These are phyloP conservation scores for Tillus elongatus DNA, from an alignment of 2,888 invertebrate genomes.

Conservation along the genomic window DNA sequence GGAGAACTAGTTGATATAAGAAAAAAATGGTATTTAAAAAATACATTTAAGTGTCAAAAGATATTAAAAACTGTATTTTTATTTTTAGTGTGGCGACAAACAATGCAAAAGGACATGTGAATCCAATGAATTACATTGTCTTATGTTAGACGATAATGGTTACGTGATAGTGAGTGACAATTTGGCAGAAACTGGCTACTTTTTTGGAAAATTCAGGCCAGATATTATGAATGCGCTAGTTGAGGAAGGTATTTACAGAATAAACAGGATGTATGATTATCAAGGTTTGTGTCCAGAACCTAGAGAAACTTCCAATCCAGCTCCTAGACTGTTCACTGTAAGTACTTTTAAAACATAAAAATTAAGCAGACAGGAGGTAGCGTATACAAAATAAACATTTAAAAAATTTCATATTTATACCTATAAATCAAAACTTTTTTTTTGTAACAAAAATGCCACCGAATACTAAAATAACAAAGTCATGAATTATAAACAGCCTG, in stretches of 20 bases:
- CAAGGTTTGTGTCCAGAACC: constrained; percentile 80
- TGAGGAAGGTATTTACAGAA: constrained; percentile 66
- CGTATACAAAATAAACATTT: too few species aligned
- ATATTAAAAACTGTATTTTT: too few species aligned
- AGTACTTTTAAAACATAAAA: too few species aligned
- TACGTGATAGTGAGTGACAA: constrained; percentile 69
- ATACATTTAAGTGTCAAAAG: too few species aligned
- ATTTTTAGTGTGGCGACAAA: constrained; percentile 35
- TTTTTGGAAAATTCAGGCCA: constrained; percentile 70
- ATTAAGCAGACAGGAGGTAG: too few species aligned
- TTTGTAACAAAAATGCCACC: too few species aligned
- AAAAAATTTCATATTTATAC: too few species aligned
- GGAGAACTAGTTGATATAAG: too few species aligned
- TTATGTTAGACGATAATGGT: constrained; percentile 81
- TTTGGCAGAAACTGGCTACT: constrained; percentile 60
- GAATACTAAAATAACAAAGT: too few species aligned
- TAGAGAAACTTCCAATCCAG: constrained; percentile 50
- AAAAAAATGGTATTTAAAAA: too few species aligned
- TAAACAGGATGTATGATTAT: constrained; percentile 73
- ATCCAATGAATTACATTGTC: constrained; percentile 67
- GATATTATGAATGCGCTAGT: constrained; percentile 70
- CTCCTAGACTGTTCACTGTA: constrained; percentile 34
- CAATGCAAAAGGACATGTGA: constrained; percentile 51
- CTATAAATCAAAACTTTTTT: too few species aligned
- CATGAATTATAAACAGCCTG: too few species aligned